Base-by-base conservation (phyloP, 1,140 invertebrate species). In the Telenomus remus region DNA sequence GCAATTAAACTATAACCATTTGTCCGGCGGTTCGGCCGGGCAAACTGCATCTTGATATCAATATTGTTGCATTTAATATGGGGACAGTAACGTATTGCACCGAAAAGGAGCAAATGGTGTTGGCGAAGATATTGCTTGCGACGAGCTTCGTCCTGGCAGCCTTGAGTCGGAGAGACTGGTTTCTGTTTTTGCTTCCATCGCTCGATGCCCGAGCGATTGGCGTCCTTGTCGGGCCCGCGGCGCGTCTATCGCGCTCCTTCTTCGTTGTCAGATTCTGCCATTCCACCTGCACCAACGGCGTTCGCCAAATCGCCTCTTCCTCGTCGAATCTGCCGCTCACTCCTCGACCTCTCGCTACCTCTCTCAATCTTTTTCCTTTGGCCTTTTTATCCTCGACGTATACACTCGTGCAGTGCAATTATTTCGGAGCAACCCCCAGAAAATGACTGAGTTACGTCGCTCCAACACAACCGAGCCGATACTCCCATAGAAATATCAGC, bases 151-250 rank as follows among this genome's bases (percentile, higher is more conserved):
- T 66, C 59, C 59, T 64, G 70, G 78, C 86, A 87, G 85, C 87
- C 87, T 88, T 88, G 87, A 88, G 85, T 83, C 85, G 85, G 84
- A 85, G 84, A 87, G 87, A 88, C 87, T 87, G 87, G 86, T 87
- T 88, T 88, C 86, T 88, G 87, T 87, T 87, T 87, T 88, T 88
- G 84, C 86, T 86, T 85, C 85, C 83, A 87, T 85, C 85, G 82
- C 84, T 82, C 80, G 81, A 86, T 87, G 85, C 85, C 87, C 84
- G 84, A 81, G 82, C 84, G 80, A 75, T 82, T 47, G n/a, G 56
- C 80, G 81, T 87, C 84, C 82, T 87, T 85, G 79, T 85, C 77
- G 78, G 78, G 64, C 73, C 66, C 75, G 78, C 82, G 79, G 64
- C 34, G 54, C 74, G 59, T 57, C 50, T 66, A 55, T 79, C 66